Conservation (phyloP, 92 coral and sea anemone species). For the Porites divaricata region DNA sequence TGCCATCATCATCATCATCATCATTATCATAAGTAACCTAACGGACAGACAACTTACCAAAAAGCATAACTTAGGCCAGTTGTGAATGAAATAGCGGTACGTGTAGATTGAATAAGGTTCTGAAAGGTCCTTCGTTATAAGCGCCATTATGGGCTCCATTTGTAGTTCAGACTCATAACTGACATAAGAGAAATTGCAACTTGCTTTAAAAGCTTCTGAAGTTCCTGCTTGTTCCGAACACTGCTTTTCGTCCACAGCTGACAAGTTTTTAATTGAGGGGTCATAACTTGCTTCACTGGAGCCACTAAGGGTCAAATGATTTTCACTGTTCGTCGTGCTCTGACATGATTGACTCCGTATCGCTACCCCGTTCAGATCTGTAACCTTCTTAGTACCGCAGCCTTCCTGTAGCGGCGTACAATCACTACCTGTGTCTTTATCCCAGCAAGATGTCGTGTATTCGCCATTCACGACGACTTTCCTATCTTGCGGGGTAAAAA, state of each 20-base stretch:
- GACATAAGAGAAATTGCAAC: slow-evolving; percentile 62
- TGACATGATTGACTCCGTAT: slow-evolving; percentile 42
- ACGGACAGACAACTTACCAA: slow-evolving; percentile 71
- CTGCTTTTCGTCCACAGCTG: slow-evolving; percentile 18
- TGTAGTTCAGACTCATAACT: slow-evolving; percentile 93
- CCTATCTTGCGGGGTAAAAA: slow-evolving; percentile 6
- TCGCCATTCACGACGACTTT: slow-evolving; percentile 28
- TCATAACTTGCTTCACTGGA: slow-evolving; percentile 16
- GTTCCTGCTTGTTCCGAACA: slow-evolving; percentile 35
- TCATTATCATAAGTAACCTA: background rate
- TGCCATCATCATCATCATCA: background rate
- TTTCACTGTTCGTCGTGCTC: slow-evolving; percentile 29
- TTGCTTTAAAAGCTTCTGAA: slow-evolving; percentile 27
- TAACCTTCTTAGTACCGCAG: slow-evolving; percentile 59
- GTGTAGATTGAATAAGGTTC: slow-evolving; percentile 99
- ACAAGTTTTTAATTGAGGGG: slow-evolving; percentile 25
- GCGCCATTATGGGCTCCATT: slow-evolving; percentile 96
- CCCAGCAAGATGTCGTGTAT: slow-evolving; percentile 15
- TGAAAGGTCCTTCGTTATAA: slow-evolving; percentile 97
- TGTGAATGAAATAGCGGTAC: slow-evolving; percentile 97
- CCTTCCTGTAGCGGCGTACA: slow-evolving; percentile 25
- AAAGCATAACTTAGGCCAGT: slow-evolving; percentile 98
- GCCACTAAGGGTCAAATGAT: slow-evolving; percentile 27
- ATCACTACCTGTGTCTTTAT: slow-evolving; percentile 1
- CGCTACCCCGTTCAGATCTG: slow-evolving; percentile 80